These are phyloP conservation scores for Drosophila elegans DNA, from an alignment of 1,140 invertebrate genomes.

Conservation along the genomic window DNA sequence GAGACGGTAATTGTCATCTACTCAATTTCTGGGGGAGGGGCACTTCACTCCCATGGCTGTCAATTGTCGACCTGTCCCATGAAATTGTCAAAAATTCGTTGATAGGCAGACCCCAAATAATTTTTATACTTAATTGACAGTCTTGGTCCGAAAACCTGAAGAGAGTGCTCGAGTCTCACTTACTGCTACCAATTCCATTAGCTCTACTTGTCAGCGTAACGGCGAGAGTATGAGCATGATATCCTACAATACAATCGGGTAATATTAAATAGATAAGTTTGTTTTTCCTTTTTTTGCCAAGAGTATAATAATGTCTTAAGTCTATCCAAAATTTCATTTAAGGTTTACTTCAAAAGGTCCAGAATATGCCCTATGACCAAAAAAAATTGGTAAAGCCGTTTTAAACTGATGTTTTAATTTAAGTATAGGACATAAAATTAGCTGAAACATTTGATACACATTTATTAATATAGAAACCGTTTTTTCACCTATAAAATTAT, in stretches of 20 bases:
- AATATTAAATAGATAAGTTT: background rate
- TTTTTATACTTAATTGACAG: conserved; percentile 75
- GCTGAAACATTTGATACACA: too few relatives aligned
- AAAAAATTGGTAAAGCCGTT: too few relatives aligned
- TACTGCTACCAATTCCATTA: conserved; percentile 71
- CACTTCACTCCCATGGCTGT: conserved; percentile 35
- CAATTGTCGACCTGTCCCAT: conserved; percentile 61
- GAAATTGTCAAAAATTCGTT: conserved; percentile 68
- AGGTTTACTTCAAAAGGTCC: too few relatives aligned
- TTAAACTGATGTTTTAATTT: too few relatives aligned
- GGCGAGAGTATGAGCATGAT: conserved; percentile 8
- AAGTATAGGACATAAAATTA: too few relatives aligned
- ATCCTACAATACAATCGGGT: background rate
- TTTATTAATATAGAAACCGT: too few relatives aligned
- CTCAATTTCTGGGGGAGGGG: conserved; percentile 2
- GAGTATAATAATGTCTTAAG: too few relatives aligned
- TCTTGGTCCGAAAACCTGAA: conserved; percentile 31
- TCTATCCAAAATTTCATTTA: too few relatives aligned
- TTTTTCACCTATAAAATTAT: too few relatives aligned
- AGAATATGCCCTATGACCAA: too few relatives aligned
- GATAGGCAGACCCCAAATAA: conserved; percentile 60
- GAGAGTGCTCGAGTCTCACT: conserved; percentile 46
- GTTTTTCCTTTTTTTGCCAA: background rate
- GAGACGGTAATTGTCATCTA: conserved; percentile 69
- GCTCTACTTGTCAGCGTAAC: conserved; percentile 43